Evolutionary conservation across 2,797 vertebrate genomes (phyloP).

Genomic region (Danio choprae): DNA sequence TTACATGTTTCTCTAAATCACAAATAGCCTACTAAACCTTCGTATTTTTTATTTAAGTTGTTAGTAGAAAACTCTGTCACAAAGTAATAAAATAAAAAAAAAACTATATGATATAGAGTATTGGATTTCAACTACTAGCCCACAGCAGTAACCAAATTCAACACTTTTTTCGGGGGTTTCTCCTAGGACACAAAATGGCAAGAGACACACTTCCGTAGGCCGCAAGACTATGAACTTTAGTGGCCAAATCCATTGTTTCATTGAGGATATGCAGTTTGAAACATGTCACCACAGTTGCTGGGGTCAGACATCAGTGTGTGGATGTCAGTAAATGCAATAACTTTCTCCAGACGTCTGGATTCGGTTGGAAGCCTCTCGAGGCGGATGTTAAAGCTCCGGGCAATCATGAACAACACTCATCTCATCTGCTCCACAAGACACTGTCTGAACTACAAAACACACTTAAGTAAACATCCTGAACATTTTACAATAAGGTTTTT

Average conservation of each 20-base stretch:
- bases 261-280: neutral
- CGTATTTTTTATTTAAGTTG: neutral
- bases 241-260: neutral
- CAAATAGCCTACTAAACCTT: neutral
- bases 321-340: constrained; percentile 6
- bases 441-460: neutral
- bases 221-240: neutral
- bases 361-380: neutral
- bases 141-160: neutral
- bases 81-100: constrained; percentile 2
- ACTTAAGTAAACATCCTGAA: neutral
- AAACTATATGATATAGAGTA: neutral
- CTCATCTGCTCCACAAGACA: constrained; percentile 3
- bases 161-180: neutral
- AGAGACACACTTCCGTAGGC: neutral
- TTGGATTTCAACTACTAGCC: neutral
- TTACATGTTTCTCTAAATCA: neutral
- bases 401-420: constrained; percentile 1
- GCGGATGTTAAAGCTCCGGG: neutral
- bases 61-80: neutral
- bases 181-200: neutral
- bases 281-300: neutral
- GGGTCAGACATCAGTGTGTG: neutral
- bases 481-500: neutral
- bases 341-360: neutral